A percentile compares a stretch with the other conserved stretches of the same genome.
Conservation (phyloP, 2,888 invertebrate genomes). For the Spisula solida region DNA sequence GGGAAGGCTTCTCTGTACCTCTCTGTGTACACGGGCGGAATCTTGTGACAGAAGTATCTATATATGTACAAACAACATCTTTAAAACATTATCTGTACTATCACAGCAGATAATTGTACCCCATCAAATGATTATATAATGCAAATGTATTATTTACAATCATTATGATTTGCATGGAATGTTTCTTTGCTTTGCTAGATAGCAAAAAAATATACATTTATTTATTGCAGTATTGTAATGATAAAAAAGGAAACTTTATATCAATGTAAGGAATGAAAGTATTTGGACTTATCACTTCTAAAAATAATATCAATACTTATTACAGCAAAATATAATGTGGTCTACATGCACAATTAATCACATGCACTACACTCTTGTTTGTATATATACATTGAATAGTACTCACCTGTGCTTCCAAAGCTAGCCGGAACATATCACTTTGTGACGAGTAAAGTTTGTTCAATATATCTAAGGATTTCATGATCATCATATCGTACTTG, state of each 20-base stretch:
- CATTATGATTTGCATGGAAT: no score
- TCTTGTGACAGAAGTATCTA: constrained; percentile 86
- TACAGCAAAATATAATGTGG: neutral
- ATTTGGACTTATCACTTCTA: no score
- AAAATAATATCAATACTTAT: no score
- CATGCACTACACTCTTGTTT: no score
- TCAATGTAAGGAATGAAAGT: no score
- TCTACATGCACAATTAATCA: no score
- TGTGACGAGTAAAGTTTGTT: constrained; percentile 87
- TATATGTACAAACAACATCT: neutral
- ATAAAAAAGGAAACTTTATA: no score
- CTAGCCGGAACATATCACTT: constrained; percentile 85
- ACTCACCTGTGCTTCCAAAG: constrained; percentile 84
- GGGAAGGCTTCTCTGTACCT: constrained; percentile 85
- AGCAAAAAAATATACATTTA: no score
- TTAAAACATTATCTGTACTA: no score
- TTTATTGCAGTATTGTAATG: no score
- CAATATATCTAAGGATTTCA: constrained; percentile 86
- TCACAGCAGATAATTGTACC: no score
- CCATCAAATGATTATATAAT: neutral
- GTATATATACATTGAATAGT: neutral
- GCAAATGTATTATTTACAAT: neutral
- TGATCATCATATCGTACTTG: constrained; percentile 86
- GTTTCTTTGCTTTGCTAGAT: no score
- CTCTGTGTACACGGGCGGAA: constrained; percentile 85